Percentiles rank a stretch among this genome's conserved stretches.
phyloP scores from a whole-genome alignment of 1,140 invertebrate genomes.

The Cherax quadricarinatus region DNA sequence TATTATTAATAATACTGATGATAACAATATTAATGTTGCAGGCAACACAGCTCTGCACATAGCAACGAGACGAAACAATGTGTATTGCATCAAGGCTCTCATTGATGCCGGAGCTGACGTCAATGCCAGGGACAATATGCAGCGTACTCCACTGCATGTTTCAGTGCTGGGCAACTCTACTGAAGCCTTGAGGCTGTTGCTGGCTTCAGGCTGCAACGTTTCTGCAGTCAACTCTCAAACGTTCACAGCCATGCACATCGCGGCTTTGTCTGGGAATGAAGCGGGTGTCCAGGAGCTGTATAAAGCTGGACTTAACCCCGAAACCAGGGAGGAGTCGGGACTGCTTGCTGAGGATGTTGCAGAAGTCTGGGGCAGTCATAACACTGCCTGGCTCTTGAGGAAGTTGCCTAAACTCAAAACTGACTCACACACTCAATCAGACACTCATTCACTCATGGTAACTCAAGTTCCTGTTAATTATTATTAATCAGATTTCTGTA shows the following conservation, averaged over 20 bases:
- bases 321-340: conserved; percentile 1
- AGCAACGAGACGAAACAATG: background rate
- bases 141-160: conserved; percentile 20
- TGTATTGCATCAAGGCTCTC: background rate
- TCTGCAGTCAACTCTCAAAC: background rate
- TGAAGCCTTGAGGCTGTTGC: background rate
- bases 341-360: conserved; percentile 16
- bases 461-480: background rate
- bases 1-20: too few relatives aligned
- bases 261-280: conserved; percentile 12
- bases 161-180: conserved; percentile 16
- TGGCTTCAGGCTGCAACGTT: conserved; percentile 10
- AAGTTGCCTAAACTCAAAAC: conserved; percentile 2
- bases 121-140: background rate
- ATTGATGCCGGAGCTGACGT: conserved; percentile 11
- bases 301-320: background rate
- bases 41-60: conserved; percentile 11
- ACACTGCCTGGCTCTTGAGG: conserved; percentile 27
- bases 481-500: background rate
- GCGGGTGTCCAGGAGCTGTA: background rate
- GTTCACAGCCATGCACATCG: conserved; percentile 24
- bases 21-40: background rate
- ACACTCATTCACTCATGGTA: conserved; percentile 1
- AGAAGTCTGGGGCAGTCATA: conserved; percentile 26
- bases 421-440: background rate